Percentiles rank a stretch among this genome's conserved stretches.
Evolutionary conservation across 37 sponge, comb jelly and placozoan genomes (phyloP).

Genomic region (Axinella damicornis): DNA sequence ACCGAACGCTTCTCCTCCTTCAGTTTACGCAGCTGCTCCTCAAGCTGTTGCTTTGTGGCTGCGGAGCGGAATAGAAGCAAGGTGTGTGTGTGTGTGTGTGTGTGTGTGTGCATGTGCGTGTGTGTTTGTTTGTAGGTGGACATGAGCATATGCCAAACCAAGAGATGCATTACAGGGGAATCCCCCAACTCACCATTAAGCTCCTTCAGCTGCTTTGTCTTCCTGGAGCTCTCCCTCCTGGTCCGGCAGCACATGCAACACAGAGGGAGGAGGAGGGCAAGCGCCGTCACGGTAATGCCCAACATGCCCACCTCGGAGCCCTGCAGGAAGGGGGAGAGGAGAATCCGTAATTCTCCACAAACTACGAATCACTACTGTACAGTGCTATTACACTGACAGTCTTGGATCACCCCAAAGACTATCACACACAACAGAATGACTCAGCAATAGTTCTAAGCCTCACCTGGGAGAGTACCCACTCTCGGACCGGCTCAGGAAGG

Average conservation of each 20-base stretch:
- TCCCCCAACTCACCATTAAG: too few relatives aligned
- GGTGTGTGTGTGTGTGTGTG: neutral
- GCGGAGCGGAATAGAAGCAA: too few relatives aligned
- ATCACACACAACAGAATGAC: neutral
- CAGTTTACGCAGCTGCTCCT: conserved; percentile 23
- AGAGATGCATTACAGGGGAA: too few relatives aligned
- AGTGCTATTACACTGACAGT: too few relatives aligned
- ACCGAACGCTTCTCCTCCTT: neutral
- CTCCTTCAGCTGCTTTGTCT: neutral
- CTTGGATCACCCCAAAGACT: too few relatives aligned
- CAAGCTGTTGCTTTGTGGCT: conserved; percentile 21
- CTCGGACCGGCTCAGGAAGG: too few relatives aligned
- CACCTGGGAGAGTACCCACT: neutral
- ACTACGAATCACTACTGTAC: too few relatives aligned
- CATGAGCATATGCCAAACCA: too few relatives aligned
- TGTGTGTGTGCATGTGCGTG: neutral
- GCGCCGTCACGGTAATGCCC: neutral
- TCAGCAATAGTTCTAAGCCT: neutral
- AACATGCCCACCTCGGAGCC: conserved; percentile 34
- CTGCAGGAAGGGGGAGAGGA: conserved; percentile 7
- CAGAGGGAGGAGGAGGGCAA: conserved; percentile 35
- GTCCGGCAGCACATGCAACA: conserved; percentile 15
- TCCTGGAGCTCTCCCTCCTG: conserved; percentile 4
- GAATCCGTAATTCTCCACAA: too few relatives aligned
- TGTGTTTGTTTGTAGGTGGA: too few relatives aligned